Evolutionary conservation across 2,797 vertebrate genomes (phyloP), one percentile per base, ranked within the genome.

Genomic region (Pempheris klunzingeri): DNA sequence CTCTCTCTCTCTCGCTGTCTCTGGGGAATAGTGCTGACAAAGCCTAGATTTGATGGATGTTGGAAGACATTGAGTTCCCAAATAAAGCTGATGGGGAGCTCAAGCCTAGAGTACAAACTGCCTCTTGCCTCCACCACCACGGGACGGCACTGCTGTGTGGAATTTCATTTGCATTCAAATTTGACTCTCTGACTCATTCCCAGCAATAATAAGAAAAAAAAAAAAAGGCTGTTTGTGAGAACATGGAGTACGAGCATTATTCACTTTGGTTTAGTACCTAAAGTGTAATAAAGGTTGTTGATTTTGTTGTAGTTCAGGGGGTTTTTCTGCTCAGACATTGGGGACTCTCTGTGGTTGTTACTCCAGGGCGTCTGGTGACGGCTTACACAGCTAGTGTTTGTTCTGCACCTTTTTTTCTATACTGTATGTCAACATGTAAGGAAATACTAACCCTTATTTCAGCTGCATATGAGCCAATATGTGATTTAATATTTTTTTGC

Each of bases 41-140:
- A 79, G 87, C 72, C 62, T 32, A 74, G 34, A 73, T 88, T 71
- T 90, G 90, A 90, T 86, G 85, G 83, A 91, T 88, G 87, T 52
- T 81, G 62, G 49, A 80, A 85, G 88, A 87, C 83, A 80, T 34
- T 49, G 64, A 80, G 71, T 86, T 85, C 78, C 75, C 79, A 86
- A 85, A 89, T 81, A 54, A 80, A 81, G 79, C 76, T 64, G 61
- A 89, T 76, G 74, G 61, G 22, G 46, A 82, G 71, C 64, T 52
- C 68, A 41, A 50, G 61, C 68, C 13, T 38, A 34, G 55, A 28
- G 53, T 26, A 46, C 54, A 52, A 63, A 32, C 73, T 18, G 15
- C 61, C 64, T 46, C 36, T 80, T 20, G 53, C 36, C 34, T 74
- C 79, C 32, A 7, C 61, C 10, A 8, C 79, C 67, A 24, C 80